Conservation (phyloP, 2,113 vertebrate species). For the Oncorhynchus nerka region DNA sequence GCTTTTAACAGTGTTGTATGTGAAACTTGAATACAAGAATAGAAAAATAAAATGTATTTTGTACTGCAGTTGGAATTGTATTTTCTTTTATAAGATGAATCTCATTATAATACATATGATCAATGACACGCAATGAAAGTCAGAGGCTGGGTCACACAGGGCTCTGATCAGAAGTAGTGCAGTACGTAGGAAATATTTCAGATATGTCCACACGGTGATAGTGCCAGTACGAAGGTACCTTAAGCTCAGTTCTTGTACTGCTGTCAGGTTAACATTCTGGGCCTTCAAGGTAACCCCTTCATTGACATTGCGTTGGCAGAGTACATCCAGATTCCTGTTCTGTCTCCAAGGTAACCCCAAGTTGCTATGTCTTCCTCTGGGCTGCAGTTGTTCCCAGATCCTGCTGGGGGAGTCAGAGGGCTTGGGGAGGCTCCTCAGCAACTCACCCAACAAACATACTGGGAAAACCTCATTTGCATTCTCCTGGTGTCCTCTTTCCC, state of each 20-base stretch:
- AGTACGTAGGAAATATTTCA: neutral
- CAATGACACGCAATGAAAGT: neutral
- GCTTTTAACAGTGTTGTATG: constrained; percentile 45
- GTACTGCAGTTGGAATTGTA: constrained; percentile 38
- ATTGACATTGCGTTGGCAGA: constrained; percentile 9
- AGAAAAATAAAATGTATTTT: constrained; percentile 67
- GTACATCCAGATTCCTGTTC: constrained; percentile 39
- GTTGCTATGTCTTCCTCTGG: constrained; percentile 63
- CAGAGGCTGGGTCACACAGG: too few relatives aligned
- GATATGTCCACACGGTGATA: neutral
- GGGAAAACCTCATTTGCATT: too few relatives aligned
- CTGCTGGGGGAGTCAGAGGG: constrained; percentile 61
- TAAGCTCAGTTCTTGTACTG: constrained; percentile 66
- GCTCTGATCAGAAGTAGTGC: neutral
- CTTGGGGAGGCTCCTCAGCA: constrained; percentile 54
- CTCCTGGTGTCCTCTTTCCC: too few relatives aligned
- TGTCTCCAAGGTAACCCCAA: constrained; percentile 65
- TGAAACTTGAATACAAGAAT: constrained; percentile 59
- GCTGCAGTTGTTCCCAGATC: constrained; percentile 70
- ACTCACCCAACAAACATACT: constrained; percentile 54
- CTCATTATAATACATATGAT: neutral
- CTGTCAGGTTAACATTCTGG: constrained; percentile 60
- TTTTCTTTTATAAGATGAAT: neutral
- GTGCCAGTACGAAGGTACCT: neutral
- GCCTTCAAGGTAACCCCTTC: constrained; percentile 50